These are phyloP conservation scores for Amiota communis DNA, from an alignment of 2,888 invertebrate genomes.

Conservation along the genomic window DNA sequence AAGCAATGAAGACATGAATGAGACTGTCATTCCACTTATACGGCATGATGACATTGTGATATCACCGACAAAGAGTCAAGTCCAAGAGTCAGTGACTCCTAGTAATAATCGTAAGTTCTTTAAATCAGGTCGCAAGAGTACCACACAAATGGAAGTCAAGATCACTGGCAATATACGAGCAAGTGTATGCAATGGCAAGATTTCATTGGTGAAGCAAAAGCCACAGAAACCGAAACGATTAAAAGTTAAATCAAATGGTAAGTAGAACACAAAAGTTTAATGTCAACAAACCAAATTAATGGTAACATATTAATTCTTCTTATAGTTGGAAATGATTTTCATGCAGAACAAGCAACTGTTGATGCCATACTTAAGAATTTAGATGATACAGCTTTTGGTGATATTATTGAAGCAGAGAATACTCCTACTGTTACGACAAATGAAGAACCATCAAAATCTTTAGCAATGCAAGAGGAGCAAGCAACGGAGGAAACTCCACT, in stretches of 20 bases:
- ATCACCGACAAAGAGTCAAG: conserved; percentile 39
- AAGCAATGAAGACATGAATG: conserved; percentile 44
- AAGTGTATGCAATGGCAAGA: conserved; percentile 65
- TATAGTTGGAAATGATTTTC: conserved; percentile 59
- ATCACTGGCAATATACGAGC: conserved; percentile 68
- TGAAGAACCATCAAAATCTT: conserved; percentile 34
- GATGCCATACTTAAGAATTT: conserved; percentile 69
- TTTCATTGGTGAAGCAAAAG: conserved; percentile 57
- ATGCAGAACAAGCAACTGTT: conserved; percentile 70
- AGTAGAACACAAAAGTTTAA: too few relatives aligned
- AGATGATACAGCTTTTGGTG: conserved; percentile 59
- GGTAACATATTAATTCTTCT: conserved; percentile 33
- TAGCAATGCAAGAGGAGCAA: conserved; percentile 34
- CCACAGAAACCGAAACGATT: conserved; percentile 43
- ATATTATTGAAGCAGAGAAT: conserved; percentile 48
- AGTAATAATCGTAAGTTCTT: conserved; percentile 66
- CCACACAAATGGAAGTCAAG: conserved; percentile 65
- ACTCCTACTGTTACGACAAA: neutral
- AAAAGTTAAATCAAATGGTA: conserved; percentile 46
- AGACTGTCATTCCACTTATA: conserved; percentile 58
- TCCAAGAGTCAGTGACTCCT: conserved; percentile 25
- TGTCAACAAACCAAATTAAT: neutral
- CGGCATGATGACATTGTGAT: conserved; percentile 34
- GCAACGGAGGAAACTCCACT: conserved; percentile 35
- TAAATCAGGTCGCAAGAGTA: conserved; percentile 61